Evolutionary conservation across 2,888 invertebrate genomes (phyloP), one percentile per base, ranked within the genome.

Genomic region (Lasius fuliginosus): DNA sequence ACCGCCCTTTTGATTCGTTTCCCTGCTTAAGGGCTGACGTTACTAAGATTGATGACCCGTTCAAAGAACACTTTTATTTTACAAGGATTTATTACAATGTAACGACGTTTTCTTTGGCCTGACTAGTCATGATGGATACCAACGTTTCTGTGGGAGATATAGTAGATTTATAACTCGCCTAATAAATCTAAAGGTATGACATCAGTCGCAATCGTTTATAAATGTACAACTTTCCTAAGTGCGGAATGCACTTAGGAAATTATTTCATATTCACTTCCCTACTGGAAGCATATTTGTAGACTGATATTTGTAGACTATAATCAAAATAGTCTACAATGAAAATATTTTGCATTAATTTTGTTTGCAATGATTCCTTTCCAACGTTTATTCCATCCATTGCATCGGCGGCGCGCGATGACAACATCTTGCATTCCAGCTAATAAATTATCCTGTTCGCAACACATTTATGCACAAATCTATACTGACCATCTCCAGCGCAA

Each of bases 1-100:
- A 81, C 15, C 73, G 42, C 18, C 68, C 58, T 74, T 65, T 84
- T 85, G 83, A 88, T 87, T 88, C 77, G 76, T 83, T 87, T 60
- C 81, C 75, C 65, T 62, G 58, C 60, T 69, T 85, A 86, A 88
- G 33, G 12, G 58, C 67, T 62, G 81, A 83, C 86, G 81, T 73
- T 49, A 83, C 81, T 40, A 71, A 84, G 86, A 83, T 88, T 88
- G 74, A 86, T 83, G 79, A 62, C 30, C 46, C 62, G 46, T 81
- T 81, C 79, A 60, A 81, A 60, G 73, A 81, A 81, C 79, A 81
- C 76, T 82, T 82, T 75, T 76, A 82, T 82, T 82, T 82, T 65
- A 82, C 76, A 82, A 82, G 64, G 62, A 82, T 82, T 82, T 82
- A 82, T 82, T 82, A 75, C 82, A 82, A 82, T 82, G 76, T 82